phyloP scores from a whole-genome alignment of 2,888 invertebrate genomes.

The Labia minor region DNA sequence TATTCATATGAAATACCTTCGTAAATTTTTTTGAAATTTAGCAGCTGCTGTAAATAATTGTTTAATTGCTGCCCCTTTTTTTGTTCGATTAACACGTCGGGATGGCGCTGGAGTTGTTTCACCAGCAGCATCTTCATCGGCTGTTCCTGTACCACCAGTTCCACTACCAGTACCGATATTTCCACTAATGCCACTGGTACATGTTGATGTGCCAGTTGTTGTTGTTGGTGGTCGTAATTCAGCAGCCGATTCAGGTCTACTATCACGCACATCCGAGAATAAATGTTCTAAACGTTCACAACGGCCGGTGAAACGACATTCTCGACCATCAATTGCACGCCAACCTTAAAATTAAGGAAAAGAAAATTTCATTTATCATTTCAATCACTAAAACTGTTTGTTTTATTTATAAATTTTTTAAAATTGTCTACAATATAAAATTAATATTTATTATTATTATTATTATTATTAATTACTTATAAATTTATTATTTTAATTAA shows the following conservation, averaged over 20 bases:
- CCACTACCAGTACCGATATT: neutral
- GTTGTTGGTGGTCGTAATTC: slow-evolving; percentile 38
- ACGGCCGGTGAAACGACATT: slow-evolving; percentile 55
- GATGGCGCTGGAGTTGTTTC: slow-evolving; percentile 30
- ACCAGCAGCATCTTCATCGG: slow-evolving; percentile 28
- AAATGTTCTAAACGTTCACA: slow-evolving; percentile 62
- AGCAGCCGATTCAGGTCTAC: slow-evolving; percentile 49
- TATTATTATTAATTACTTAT: neutral
- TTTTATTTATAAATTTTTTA: neutral
- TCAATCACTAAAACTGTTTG: no score
- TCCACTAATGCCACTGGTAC: slow-evolving; percentile 5
- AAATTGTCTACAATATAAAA: no score
- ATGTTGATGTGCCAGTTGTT: slow-evolving; percentile 14
- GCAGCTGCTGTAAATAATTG: slow-evolving; percentile 92
- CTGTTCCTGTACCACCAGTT: slow-evolving; percentile 4
- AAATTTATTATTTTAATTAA: neutral
- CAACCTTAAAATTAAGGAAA: slow-evolving; percentile 53
- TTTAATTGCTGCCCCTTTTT: slow-evolving; percentile 81
- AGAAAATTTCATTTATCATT: no score
- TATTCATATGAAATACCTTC: slow-evolving; percentile 46
- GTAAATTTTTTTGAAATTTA: slow-evolving; percentile 89
- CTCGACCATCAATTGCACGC: slow-evolving; percentile 68
- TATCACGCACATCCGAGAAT: slow-evolving; percentile 57
- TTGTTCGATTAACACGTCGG: slow-evolving; percentile 57
- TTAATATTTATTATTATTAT: slow-evolving; percentile 5